Percentiles rank a stretch among this genome's conserved stretches.
Conservation (phyloP, 1,140 invertebrate genomes). For the Glomeris maerens region DNA sequence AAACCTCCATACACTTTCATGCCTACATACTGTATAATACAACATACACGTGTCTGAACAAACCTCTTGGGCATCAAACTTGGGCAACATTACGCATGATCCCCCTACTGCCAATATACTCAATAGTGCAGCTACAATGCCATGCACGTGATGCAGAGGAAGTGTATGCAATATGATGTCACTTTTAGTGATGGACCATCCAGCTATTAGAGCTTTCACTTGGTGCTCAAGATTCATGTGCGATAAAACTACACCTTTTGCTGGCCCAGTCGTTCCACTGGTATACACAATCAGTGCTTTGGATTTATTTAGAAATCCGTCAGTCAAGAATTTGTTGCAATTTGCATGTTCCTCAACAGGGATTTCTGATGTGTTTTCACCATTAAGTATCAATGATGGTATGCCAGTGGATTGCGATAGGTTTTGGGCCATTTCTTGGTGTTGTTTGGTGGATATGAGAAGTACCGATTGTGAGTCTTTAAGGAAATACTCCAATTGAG, state of each 20-base stretch:
- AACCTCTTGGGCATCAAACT: slow-evolving; percentile 47
- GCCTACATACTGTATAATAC: no score
- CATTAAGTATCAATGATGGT: slow-evolving; percentile 44
- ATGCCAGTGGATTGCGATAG: slow-evolving; percentile 40
- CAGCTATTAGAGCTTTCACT: slow-evolving; percentile 45
- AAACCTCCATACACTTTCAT: no score
- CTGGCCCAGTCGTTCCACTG: slow-evolving; percentile 70
- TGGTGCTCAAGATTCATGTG: slow-evolving; percentile 58
- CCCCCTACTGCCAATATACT: slow-evolving; percentile 54
- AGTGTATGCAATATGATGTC: slow-evolving; percentile 67
- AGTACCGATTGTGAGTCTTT: slow-evolving; percentile 53
- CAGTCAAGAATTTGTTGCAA: not conserved
- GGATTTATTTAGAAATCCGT: slow-evolving; percentile 29
- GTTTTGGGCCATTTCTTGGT: slow-evolving; percentile 42
- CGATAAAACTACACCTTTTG: slow-evolving; percentile 62
- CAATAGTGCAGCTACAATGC: slow-evolving; percentile 65
- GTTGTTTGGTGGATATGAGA: slow-evolving; percentile 51
- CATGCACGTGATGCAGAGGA: slow-evolving; percentile 77
- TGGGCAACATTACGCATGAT: slow-evolving; percentile 50
- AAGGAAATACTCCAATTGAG: slow-evolving; percentile 61
- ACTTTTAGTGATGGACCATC: slow-evolving; percentile 52
- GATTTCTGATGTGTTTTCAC: slow-evolving; percentile 22
- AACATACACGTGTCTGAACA: no score
- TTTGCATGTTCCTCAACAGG: not conserved
- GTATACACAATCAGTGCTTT: slow-evolving; percentile 74